Evolutionary conservation across 2,113 vertebrate genomes (phyloP).

Genomic region (Phodopus roborovskii): DNA sequence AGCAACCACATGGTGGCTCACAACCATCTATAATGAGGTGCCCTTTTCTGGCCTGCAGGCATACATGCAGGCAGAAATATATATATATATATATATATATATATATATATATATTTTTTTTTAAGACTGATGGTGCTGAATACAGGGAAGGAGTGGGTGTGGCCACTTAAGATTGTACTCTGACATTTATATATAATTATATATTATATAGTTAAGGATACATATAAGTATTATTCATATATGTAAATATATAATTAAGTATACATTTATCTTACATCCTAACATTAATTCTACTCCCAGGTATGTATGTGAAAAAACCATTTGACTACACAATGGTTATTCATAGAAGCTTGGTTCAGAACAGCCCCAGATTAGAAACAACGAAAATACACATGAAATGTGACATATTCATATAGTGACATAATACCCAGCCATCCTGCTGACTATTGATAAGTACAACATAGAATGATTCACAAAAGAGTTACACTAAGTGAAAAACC

Average conservation of each 20-base stretch:
- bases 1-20: not conserved
- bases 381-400: not conserved
- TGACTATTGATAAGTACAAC: not conserved
- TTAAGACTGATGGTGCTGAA: not conserved
- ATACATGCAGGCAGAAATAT: not conserved
- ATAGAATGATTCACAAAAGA: not conserved
- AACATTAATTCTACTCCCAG: not conserved
- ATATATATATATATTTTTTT: not conserved
- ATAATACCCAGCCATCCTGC: not conserved
- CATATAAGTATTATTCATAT: not conserved
- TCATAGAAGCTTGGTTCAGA: not conserved
- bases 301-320: conserved; percentile 9
- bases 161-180: conserved; percentile 2
- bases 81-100: not conserved
- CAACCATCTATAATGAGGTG: not conserved
- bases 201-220: not conserved
- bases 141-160: not conserved
- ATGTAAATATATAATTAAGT: not conserved
- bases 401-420: not conserved
- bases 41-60: not conserved
- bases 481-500: not conserved
- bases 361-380: not conserved
- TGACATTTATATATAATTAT: not conserved
- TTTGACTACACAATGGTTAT: not conserved
- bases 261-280: not conserved